These are phyloP conservation scores for Ahaetulla prasina DNA, from an alignment of 2,113 vertebrate species.

Conservation along the genomic window DNA sequence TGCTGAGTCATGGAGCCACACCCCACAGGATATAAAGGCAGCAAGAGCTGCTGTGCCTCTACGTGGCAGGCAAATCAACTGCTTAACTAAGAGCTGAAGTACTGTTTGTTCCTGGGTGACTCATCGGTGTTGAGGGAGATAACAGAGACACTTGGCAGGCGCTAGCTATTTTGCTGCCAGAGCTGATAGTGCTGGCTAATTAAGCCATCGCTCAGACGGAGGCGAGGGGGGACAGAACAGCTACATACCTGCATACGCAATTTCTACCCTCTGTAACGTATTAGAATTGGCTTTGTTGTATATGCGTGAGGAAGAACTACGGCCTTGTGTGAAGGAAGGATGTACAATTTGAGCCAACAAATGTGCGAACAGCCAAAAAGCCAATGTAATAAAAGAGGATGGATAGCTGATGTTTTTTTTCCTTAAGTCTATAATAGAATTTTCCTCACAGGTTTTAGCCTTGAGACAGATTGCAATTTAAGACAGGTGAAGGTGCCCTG, in stretches of 20 bases:
- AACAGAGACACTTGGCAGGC: too few relatives aligned
- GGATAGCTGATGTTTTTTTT: neutral
- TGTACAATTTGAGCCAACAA: neutral
- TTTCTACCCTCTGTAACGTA: neutral
- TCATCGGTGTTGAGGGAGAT: too few relatives aligned
- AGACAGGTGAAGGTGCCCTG: neutral
- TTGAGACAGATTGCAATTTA: neutral
- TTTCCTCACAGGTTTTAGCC: neutral
- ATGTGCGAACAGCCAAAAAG: neutral
- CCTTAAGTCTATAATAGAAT: neutral
- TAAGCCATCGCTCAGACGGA: too few relatives aligned
- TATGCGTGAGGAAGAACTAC: neutral
- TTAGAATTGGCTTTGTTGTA: neutral
- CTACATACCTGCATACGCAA: neutral
- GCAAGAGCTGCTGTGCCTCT: too few relatives aligned
- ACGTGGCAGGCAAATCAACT: too few relatives aligned
- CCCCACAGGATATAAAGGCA: too few relatives aligned
- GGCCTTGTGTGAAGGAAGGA: neutral
- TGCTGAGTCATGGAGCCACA: too few relatives aligned
- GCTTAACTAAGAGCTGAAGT: too few relatives aligned
- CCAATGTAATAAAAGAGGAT: neutral
- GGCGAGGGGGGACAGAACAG: too few relatives aligned
- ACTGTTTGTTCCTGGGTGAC: too few relatives aligned
- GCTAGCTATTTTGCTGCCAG: too few relatives aligned
- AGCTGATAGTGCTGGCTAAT: too few relatives aligned